These are phyloP conservation scores for Bombyx mandarina DNA, from an alignment of 1,140 invertebrate genomes.

Conservation along the genomic window DNA sequence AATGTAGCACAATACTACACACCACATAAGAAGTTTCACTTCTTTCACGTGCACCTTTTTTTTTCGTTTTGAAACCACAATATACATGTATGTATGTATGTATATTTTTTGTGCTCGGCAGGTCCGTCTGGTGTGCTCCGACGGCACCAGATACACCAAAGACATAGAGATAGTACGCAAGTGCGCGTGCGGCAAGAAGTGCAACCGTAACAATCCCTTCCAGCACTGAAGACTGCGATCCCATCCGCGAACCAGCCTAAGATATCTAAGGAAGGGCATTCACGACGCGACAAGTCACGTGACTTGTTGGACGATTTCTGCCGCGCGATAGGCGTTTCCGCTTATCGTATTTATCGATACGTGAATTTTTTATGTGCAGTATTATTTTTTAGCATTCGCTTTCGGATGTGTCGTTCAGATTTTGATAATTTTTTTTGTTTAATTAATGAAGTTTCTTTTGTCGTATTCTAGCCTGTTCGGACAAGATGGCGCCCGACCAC, in stretches of 20 bases:
- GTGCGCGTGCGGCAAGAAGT: constrained; percentile 90
- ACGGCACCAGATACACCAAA: constrained; percentile 94
- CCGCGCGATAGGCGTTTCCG: no score
- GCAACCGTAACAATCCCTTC: constrained; percentile 74
- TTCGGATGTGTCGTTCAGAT: constrained; percentile 3
- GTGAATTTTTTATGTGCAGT: neutral
- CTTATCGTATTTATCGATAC: neutral
- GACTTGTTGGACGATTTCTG: neutral
- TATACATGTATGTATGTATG: no score
- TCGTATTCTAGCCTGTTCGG: no score
- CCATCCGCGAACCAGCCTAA: neutral
- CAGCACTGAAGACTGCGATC: constrained; percentile 28
- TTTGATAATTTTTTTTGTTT: neutral
- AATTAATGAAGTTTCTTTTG: no score
- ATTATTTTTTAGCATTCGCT: constrained; percentile 13
- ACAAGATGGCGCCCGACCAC: no score
- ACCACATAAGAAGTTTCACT: no score
- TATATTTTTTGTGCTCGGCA: constrained; percentile 29
- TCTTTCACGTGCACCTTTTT: no score
- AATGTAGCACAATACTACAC: no score
- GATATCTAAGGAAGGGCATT: neutral
- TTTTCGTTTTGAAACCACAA: no score
- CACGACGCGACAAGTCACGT: neutral
- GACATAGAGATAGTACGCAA: constrained; percentile 96
- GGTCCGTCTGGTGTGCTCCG: constrained; percentile 91